These are phyloP conservation scores for Calliphora vomitoria DNA, from an alignment of 2,888 invertebrate species.

Conservation along the genomic window DNA sequence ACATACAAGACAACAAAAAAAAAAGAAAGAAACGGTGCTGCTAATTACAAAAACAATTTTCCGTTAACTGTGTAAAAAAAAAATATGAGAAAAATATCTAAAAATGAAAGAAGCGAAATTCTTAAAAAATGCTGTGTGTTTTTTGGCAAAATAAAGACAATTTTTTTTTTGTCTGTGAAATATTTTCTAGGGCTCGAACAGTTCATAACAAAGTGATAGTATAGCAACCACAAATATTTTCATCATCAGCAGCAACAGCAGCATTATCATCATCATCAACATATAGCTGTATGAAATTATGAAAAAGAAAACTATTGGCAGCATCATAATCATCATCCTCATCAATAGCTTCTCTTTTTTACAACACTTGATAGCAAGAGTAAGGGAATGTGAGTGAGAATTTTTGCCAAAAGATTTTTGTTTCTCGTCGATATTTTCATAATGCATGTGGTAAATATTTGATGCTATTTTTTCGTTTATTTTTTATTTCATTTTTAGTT, in stretches of 20 bases:
- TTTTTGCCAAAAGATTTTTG: constrained; percentile 56
- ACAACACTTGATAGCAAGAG: not conserved
- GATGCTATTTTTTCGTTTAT: constrained; percentile 53
- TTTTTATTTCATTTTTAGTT: constrained; percentile 9
- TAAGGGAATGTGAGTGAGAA: constrained; percentile 31
- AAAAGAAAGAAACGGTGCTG: constrained; percentile 20
- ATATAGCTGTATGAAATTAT: no score
- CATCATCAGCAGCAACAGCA: constrained; percentile 30
- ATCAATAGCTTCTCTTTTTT: not conserved
- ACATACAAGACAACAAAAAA: not conserved
- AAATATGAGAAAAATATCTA: constrained; percentile 19
- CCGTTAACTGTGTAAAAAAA: constrained; percentile 5
- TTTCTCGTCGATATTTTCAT: constrained; percentile 62
- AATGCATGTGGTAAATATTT: constrained; percentile 70
- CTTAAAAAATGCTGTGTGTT: constrained; percentile 41
- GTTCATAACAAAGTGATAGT: constrained; percentile 63
- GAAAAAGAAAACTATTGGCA: constrained; percentile 52
- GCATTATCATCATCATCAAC: not conserved
- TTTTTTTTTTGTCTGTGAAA: constrained; percentile 14
- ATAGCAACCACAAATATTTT: constrained; percentile 69
- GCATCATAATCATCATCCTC: constrained; percentile 56
- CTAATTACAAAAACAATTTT: constrained; percentile 53
- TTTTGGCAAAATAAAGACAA: constrained; percentile 21
- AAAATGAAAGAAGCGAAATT: constrained; percentile 56
- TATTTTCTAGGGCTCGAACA: not conserved